A percentile compares a stretch with the other conserved stretches of the same genome.
phyloP scores from a whole-genome alignment of 2,888 invertebrate species.

The Pogonocherus hispidulus region DNA sequence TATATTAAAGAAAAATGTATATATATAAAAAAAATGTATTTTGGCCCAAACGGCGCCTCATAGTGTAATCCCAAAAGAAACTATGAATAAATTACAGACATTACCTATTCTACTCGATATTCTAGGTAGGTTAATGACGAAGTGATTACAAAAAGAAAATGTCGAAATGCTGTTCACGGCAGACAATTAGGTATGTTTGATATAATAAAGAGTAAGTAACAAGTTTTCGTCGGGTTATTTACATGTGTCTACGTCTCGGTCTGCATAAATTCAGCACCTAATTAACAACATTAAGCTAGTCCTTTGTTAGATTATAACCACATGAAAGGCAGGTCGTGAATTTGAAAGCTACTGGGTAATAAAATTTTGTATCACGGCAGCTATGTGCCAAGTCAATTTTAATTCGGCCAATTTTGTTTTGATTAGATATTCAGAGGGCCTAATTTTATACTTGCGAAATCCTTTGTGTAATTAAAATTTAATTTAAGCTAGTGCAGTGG shows the following conservation, averaged over 20 bases:
- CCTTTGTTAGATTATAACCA: constrained; percentile 7
- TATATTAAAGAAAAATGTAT: too few species aligned
- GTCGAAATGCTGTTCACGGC: too few species aligned
- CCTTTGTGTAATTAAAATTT: constrained; percentile 22
- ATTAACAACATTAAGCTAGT: constrained; percentile 8
- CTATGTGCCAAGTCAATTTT: constrained; percentile 20
- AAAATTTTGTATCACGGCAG: constrained; percentile 13
- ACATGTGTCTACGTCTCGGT: not conserved
- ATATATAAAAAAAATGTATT: too few species aligned
- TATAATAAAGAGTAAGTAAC: too few species aligned
- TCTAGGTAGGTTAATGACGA: too few species aligned
- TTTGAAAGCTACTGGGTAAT: constrained; percentile 7
- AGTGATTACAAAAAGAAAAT: too few species aligned
- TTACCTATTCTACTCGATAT: too few species aligned
- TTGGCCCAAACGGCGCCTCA: too few species aligned
- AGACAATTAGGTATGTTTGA: too few species aligned
- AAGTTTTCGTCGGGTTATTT: not conserved
- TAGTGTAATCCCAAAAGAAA: too few species aligned
- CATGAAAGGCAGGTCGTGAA: constrained; percentile 10
- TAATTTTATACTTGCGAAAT: constrained; percentile 6
- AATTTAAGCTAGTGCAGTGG: constrained; percentile 7
- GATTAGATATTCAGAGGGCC: constrained; percentile 15
- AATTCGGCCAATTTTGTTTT: constrained; percentile 10
- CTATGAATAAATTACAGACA: too few species aligned
- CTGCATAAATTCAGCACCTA: not conserved